Evolutionary conservation across 53 echinoderm and acorn worm species (phyloP).

Genomic region (Paracentrotus lividus): DNA sequence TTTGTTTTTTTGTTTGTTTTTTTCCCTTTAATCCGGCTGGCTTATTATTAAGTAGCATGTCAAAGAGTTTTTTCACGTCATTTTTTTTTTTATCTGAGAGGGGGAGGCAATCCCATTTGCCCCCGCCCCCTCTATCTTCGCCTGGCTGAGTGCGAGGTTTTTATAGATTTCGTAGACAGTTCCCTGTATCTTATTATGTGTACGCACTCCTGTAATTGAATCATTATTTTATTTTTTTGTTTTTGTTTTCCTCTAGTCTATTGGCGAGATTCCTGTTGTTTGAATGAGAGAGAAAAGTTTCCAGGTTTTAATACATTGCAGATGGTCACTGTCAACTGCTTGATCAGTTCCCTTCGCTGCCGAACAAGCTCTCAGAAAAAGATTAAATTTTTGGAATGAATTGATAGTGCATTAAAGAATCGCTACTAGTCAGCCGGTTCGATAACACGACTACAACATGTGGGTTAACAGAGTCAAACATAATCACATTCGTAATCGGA

Average conservation of each 20-base stretch:
- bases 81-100: too few relatives aligned
- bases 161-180: too few relatives aligned
- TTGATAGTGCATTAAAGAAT: constrained; percentile 43
- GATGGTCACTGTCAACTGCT: constrained; percentile 6
- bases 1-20: too few relatives aligned
- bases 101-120: too few relatives aligned
- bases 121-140: too few relatives aligned
- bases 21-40: too few relatives aligned
- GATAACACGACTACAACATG: constrained; percentile 30
- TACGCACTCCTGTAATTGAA: not conserved
- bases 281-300: not conserved
- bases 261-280: not conserved
- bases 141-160: too few relatives aligned
- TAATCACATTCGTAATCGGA: constrained; percentile 49
- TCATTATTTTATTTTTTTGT: too few relatives aligned
- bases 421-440: not conserved
- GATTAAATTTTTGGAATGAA: constrained; percentile 35
- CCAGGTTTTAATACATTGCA: not conserved
- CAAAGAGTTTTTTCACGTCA: too few relatives aligned
- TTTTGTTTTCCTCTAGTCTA: not conserved
- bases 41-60: too few relatives aligned
- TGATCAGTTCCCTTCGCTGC: not conserved
- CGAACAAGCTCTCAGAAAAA: not conserved
- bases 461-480: constrained; percentile 4
- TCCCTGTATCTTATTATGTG: too few relatives aligned